A percentile compares a stretch with the other conserved stretches of the same genome.
Conservation (phyloP, 2,888 invertebrate species). For the Leucozona laternaria region DNA sequence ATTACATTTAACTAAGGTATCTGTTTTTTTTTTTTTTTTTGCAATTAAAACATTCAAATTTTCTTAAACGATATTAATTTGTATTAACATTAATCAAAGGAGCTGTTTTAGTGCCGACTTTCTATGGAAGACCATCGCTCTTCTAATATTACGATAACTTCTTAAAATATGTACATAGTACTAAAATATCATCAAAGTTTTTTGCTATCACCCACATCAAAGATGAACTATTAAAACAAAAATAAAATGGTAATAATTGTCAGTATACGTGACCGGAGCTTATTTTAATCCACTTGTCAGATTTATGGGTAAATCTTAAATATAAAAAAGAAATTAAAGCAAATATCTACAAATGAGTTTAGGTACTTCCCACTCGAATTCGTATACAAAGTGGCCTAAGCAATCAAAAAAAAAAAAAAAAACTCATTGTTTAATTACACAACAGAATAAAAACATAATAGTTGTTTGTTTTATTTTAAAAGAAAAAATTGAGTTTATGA, state of each 20-base stretch:
- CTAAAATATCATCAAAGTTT: neutral
- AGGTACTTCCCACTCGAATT: neutral
- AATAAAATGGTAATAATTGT: conserved; percentile 6
- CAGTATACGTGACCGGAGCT: conserved; percentile 32
- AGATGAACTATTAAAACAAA: conserved; percentile 17
- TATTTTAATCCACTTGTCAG: conserved; percentile 50
- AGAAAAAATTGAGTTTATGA: neutral
- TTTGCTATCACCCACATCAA: conserved; percentile 17
- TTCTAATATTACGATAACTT: no score
- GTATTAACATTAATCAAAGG: neutral
- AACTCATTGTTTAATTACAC: conserved; percentile 18
- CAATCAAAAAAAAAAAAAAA: conserved; percentile 2
- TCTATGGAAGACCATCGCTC: neutral
- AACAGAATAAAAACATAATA: neutral
- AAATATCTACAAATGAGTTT: conserved; percentile 12
- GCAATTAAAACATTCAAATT: neutral
- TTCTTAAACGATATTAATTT: neutral
- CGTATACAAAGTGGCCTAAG: neutral
- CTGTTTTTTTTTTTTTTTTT: neutral
- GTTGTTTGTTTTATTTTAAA: conserved; percentile 43
- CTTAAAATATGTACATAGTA: neutral
- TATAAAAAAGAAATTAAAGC: neutral
- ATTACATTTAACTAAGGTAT: neutral
- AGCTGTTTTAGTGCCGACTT: neutral
- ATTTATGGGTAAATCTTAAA: conserved; percentile 34